Percentiles rank a stretch among this genome's conserved stretches.
Conservation (phyloP, 2,797 vertebrate genomes). For the Gastrophryne carolinensis region DNA sequence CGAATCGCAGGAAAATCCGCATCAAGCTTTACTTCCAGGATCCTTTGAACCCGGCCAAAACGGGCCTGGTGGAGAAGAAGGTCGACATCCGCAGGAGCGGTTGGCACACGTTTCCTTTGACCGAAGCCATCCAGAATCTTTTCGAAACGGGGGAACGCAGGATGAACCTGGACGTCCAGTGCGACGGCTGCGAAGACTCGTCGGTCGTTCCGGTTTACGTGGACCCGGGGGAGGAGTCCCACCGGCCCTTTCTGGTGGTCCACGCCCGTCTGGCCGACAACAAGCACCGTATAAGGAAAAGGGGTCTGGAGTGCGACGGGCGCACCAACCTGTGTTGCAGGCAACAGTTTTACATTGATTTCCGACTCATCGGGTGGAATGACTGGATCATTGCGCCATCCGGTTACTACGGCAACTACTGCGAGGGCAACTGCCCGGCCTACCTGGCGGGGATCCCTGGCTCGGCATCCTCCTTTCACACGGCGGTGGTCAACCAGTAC, state of each 20-base stretch:
- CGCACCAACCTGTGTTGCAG: constrained; percentile 91
- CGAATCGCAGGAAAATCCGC: constrained; percentile 84
- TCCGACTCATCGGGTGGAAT: constrained; percentile 96
- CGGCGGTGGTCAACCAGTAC: constrained; percentile 97
- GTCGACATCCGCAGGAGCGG: constrained; percentile 94
- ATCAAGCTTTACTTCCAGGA: constrained; percentile 91
- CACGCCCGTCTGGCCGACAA: constrained; percentile 83
- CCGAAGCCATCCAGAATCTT: constrained; percentile 83
- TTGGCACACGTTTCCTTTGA: constrained; percentile 96
- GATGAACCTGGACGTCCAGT: constrained; percentile 92
- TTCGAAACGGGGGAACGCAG: constrained; percentile 84
- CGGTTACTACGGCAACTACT: constrained; percentile 97
- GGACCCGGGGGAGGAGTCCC: constrained; percentile 84
- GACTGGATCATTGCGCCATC: constrained; percentile 99
- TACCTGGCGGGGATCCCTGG: constrained; percentile 95
- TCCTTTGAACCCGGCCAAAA: constrained; percentile 73
- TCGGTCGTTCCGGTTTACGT: constrained; percentile 85
- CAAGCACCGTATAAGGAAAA: constrained; percentile 93
- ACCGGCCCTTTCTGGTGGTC: constrained; percentile 94
- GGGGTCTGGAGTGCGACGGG: constrained; percentile 94
- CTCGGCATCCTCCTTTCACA: constrained; percentile 96
- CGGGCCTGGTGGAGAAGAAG: constrained; percentile 89
- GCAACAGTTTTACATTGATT: constrained; percentile 98
- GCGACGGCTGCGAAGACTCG: constrained; percentile 84
- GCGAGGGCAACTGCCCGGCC: constrained; percentile 95